Base-by-base conservation (phyloP, 2,113 vertebrate species). In the Morone saxatilis region DNA sequence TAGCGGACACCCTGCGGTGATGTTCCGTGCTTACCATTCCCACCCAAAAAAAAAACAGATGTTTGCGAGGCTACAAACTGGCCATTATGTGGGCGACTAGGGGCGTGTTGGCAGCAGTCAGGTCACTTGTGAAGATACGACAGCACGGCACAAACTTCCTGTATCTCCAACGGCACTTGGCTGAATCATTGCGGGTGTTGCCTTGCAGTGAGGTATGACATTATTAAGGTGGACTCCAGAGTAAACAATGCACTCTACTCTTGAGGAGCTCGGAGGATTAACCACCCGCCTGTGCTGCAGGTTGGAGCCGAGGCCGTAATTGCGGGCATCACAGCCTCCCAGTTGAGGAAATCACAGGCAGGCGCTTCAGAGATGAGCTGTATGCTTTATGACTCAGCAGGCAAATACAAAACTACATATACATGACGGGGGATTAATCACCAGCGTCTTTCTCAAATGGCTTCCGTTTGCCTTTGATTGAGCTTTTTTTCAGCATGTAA, bases 41-140 rank as follows among this genome's bases (percentile, higher is more conserved):
- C 11, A 41, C 56, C 14, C 7, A 51, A 73, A 57, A 40, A 78
- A 68, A 56, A 57, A 79, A 71, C 78, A 86, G 78, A 91, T 89
- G 86, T 80, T 87, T 74, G 65, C 38, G 6, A 61, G 78, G 40
- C 69, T 80, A 78, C 60, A 83, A 88, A 86, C 57, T 22, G 36
- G 41, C 82, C 70, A 65, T 40, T 73, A 36, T 80, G 61, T 67
- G 22, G 74, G 53, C 6, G 31, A 70, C 86, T 14, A 16, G 11
- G 63, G 73, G 69, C 70, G 13, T 66, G 61, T 66, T 81, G 81
- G 72, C 77, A 76, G 63, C 73, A 50, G 80, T 31, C 79, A 1
- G 78, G 83, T 83, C 40, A 16, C 70, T 20, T 1, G 36, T 31
- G 51, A 63, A 54, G 72, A 65, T 77, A 25, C 11, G 3, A 40